Conservation (phyloP, 2,888 invertebrate species). For the Mesopsocus fuscifrons region DNA sequence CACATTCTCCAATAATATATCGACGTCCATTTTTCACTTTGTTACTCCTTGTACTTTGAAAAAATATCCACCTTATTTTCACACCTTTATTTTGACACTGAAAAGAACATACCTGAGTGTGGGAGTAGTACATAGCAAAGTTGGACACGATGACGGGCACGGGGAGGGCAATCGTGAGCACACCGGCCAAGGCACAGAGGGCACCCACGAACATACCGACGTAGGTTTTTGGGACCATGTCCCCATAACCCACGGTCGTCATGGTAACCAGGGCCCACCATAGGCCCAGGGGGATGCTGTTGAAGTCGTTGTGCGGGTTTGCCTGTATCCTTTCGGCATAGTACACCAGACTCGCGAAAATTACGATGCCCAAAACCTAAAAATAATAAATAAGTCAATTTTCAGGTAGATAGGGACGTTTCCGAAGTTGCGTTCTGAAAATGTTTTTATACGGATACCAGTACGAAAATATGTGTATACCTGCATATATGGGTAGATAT, state of each 20-base stretch:
- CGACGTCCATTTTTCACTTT: no score
- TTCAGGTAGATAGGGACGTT: no score
- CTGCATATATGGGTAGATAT: no score
- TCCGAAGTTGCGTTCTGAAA: no score
- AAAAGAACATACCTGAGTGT: conserved; percentile 41
- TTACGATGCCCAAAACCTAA: conserved; percentile 67
- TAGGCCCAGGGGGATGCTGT: conserved; percentile 89
- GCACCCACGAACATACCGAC: conserved; percentile 98
- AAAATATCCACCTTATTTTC: no score
- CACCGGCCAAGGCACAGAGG: conserved; percentile 93
- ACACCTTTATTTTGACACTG: no score
- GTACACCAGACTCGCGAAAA: conserved; percentile 95
- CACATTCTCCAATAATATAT: no score
- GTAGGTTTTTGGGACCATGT: conserved; percentile 97
- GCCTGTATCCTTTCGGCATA: conserved; percentile 94
- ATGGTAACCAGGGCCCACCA: conserved; percentile 99
- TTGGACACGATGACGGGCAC: conserved; percentile 99
- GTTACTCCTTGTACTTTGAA: no score
- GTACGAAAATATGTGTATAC: no score
- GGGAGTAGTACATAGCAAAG: conserved; percentile 93
- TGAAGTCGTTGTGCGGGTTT: conserved; percentile 92
- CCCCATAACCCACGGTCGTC: conserved; percentile 97
- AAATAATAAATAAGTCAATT: no score
- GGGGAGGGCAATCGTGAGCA: conserved; percentile 94
- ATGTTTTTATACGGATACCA: no score